These are phyloP conservation scores for Macropis europaea DNA, from an alignment of 2,888 invertebrate genomes.

Conservation along the genomic window DNA sequence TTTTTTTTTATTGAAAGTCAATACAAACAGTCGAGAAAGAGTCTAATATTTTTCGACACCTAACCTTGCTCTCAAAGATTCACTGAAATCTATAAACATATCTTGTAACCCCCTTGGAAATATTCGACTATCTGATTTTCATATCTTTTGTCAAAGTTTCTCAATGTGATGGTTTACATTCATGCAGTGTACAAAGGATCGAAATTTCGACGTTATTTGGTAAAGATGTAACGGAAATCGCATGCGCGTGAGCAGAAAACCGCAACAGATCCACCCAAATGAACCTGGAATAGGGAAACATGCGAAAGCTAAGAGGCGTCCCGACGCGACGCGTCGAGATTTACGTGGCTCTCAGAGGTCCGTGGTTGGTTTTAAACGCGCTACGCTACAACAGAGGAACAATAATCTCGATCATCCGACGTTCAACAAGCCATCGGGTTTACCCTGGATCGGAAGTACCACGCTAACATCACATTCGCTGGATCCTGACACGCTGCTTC, in stretches of 20 bases:
- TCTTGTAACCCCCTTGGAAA: no score
- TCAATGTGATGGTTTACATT: no score
- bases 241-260: background rate
- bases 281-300: conserved; percentile 1
- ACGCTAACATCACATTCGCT: conserved; percentile 6
- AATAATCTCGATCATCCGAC: conserved; percentile 43
- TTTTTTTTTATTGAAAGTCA: no score
- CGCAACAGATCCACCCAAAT: conserved; percentile 18
- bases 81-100: no score
- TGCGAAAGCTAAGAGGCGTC: conserved; percentile 17
- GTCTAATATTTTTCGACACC: no score
- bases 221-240: background rate
- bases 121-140: no score
- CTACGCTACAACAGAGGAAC: conserved; percentile 10
- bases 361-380: conserved; percentile 27
- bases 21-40: no score
- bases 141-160: no score
- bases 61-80: no score
- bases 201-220: background rate
- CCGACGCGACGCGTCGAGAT: conserved; percentile 11
- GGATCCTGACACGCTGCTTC: conserved; percentile 12
- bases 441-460: conserved; percentile 20
- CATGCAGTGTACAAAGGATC: background rate
- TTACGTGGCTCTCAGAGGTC: conserved; percentile 23
- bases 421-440: conserved; percentile 39